Evolutionary conservation across 2,797 vertebrate species (phyloP), one percentile per base, ranked within the genome.

Genomic region (Telmatherina bonti): DNA sequence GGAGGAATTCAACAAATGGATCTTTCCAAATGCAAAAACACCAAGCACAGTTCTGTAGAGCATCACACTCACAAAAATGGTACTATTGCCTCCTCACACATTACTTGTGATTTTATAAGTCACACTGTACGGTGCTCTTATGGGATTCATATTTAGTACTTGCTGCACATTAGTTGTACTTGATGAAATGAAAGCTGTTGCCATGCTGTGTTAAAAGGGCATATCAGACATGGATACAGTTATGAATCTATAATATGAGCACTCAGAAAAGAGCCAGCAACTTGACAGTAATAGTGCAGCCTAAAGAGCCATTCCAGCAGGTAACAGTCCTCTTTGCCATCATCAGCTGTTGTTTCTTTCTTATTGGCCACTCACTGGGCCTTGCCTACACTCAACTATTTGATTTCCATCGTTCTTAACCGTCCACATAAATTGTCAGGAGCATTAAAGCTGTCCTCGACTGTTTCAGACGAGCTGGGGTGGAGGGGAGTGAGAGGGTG

Each of bases 381-480:
- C 86, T 90, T 91, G 91, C 92, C 88, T 92, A 91, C 92, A 92
- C 91, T 93, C 93, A 93, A 91, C 92, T 91, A 93, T 93, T 94
- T 92, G 92, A 93, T 94, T 93, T 89, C 90, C 88, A 92, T 93
- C 89, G 90, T 92, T 91, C 90, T 90, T 90, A 91, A 93, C 88
- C 92, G 81, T 93, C 84, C 91, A 92, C 92, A 93, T 94, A 94
- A 93, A 94, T 94, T 93, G 91, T 92, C 89, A 76, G 90, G 90
- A 85, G 89, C 94, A 93, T 94, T 94, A 94, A 94, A 95, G 93
- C 93, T 94, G 93, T 95, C 92, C 87, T 90, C 93, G 82, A 89
- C 88, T 81, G 76, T 78, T 88, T 90, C 82, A 92, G 89, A 88
- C 79, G 63, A 83, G 71, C 67, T 3, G 16, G 30, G 41, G 68